Conservation (phyloP, 2,888 invertebrate species). For the Tryphoninae sp. region DNA sequence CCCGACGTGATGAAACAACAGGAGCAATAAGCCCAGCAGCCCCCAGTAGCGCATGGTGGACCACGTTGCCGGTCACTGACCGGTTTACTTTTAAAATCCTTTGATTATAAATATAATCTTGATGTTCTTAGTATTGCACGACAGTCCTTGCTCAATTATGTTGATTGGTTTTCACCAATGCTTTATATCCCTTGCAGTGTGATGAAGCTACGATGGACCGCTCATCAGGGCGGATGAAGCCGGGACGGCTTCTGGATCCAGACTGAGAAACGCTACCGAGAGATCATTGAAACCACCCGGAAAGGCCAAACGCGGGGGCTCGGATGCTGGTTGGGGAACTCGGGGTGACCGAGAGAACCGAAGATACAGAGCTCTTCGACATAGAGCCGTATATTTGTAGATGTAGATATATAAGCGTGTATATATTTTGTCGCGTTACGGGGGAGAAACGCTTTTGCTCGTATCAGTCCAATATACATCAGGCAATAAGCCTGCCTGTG, state of each 20-base stretch:
- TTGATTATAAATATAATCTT: slow-evolving; percentile 1
- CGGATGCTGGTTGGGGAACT: slow-evolving; percentile 61
- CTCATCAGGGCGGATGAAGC: slow-evolving; percentile 67
- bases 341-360: slow-evolving; percentile 57
- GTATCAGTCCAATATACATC: slow-evolving; percentile 11
- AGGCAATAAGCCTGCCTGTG: background rate
- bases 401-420: background rate
- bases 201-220: slow-evolving; percentile 19
- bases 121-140: background rate
- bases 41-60: slow-evolving; percentile 64
- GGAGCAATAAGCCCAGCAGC: slow-evolving; percentile 59
- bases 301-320: slow-evolving; percentile 57
- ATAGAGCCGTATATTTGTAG: background rate
- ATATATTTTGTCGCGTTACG: slow-evolving; percentile 7
- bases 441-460: slow-evolving; percentile 15
- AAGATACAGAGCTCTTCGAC: slow-evolving; percentile 37
- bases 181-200: slow-evolving; percentile 3
- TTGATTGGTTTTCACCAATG: no score
- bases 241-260: slow-evolving; percentile 74
- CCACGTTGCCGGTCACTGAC: slow-evolving; percentile 34
- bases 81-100: slow-evolving; percentile 6
- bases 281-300: slow-evolving; percentile 66
- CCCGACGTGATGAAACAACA: slow-evolving; percentile 68
- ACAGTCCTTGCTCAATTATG: no score
- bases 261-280: slow-evolving; percentile 70